Evolutionary conservation across 2,888 invertebrate species (phyloP).

Genomic region (Nematopogon swammerdamellus): DNA sequence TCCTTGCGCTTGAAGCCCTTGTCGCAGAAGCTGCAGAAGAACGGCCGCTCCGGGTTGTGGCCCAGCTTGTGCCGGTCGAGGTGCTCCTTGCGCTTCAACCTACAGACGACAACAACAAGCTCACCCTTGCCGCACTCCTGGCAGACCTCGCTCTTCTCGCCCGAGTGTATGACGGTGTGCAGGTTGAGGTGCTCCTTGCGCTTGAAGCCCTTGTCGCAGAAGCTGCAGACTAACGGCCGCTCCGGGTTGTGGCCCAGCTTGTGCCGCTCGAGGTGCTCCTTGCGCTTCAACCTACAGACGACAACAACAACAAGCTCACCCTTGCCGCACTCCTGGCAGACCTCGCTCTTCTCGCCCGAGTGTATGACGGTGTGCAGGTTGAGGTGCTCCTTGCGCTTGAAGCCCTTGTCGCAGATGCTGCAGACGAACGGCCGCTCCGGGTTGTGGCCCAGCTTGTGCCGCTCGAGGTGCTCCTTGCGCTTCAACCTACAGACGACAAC

Average conservation of each 20-base stretch:
- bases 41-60: constrained; percentile 73
- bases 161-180: constrained; percentile 81
- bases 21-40: constrained; percentile 72
- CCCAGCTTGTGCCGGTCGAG: constrained; percentile 72
- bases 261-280: constrained; percentile 73
- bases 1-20: constrained; percentile 84
- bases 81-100: constrained; percentile 72
- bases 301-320: constrained; percentile 36
- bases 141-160: constrained; percentile 78
- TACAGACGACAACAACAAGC: constrained; percentile 24
- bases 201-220: constrained; percentile 65
- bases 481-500: constrained; percentile 52
- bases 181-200: constrained; percentile 79
- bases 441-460: constrained; percentile 73
- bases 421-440: constrained; percentile 76
- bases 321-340: constrained; percentile 74
- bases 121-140: constrained; percentile 68
- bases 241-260: constrained; percentile 74
- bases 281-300: constrained; percentile 69
- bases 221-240: constrained; percentile 68
- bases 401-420: constrained; percentile 71
- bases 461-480: constrained; percentile 71
- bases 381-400: constrained; percentile 85
- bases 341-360: constrained; percentile 80
- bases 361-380: too few species aligned